A percentile compares a stretch with the other conserved stretches of the same genome.
phyloP scores from a whole-genome alignment of 2,113 vertebrate genomes.

The Ceyx cyanopectus region DNA sequence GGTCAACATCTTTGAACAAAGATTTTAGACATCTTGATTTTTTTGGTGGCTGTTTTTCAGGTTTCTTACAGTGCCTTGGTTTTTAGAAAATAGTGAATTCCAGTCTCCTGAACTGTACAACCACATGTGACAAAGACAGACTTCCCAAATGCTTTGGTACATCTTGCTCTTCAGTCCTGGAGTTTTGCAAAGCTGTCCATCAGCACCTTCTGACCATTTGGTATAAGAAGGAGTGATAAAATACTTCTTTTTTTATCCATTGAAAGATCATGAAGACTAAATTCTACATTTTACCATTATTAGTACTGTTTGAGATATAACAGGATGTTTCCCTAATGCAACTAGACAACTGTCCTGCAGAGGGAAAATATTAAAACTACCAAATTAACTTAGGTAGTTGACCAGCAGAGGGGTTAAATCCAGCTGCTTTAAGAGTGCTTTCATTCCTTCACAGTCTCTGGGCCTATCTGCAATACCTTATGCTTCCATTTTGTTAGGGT shows the following conservation, averaged over 20 bases:
- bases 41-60: background rate
- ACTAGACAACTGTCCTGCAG: background rate
- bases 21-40: background rate
- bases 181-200: background rate
- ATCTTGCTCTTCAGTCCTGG: background rate
- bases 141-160: background rate
- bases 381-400: background rate
- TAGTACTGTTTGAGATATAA: background rate
- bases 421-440: background rate
- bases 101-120: background rate
- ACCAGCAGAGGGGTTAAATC: background rate
- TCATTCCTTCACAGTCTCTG: background rate
- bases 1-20: background rate
- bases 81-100: background rate
- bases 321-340: background rate
- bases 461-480: conserved; percentile 26
- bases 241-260: background rate
- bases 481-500: conserved; percentile 37
- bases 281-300: background rate
- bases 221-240: background rate
- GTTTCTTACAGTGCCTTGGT: background rate
- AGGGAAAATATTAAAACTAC: background rate
- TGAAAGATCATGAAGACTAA: background rate
- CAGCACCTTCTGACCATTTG: background rate
- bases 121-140: background rate